These are phyloP conservation scores for Meandrusa payeni DNA, from an alignment of 2,888 invertebrate genomes.

Conservation along the genomic window DNA sequence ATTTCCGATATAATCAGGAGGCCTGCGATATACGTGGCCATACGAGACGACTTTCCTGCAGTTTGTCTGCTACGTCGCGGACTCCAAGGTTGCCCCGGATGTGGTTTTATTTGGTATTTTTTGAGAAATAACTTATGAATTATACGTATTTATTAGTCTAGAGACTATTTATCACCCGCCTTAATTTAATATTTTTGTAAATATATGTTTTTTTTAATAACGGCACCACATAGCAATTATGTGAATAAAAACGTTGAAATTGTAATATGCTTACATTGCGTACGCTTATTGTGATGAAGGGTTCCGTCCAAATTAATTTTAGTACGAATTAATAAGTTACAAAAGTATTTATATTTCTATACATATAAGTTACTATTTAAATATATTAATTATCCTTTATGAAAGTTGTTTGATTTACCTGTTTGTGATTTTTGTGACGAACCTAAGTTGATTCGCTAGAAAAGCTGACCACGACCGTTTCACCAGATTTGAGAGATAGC, in stretches of 20 bases:
- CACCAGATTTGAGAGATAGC: too few relatives aligned
- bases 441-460: too few relatives aligned
- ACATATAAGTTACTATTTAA: slow-evolving; percentile 42
- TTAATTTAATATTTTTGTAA: slow-evolving; percentile 26
- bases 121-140: too few relatives aligned
- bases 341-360: slow-evolving; percentile 51
- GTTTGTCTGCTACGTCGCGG: too few relatives aligned
- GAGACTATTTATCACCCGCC: slow-evolving; percentile 23
- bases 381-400: slow-evolving; percentile 40
- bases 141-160: slow-evolving; percentile 4
- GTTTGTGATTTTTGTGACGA: too few relatives aligned
- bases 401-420: slow-evolving; percentile 29
- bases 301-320: slow-evolving; percentile 56
- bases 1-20: too few relatives aligned
- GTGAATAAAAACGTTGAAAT: slow-evolving; percentile 31
- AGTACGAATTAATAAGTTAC: slow-evolving; percentile 59
- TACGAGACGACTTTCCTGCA: too few relatives aligned
- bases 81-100: too few relatives aligned
- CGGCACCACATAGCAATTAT: slow-evolving; percentile 30
- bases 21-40: too few relatives aligned
- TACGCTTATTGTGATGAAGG: slow-evolving; percentile 68
- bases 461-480: too few relatives aligned
- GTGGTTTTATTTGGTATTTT: too few relatives aligned
- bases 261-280: slow-evolving; percentile 61
- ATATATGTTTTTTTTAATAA: slow-evolving; percentile 25